A percentile compares a stretch with the other conserved stretches of the same genome.
Evolutionary conservation across 2,113 vertebrate genomes (phyloP).

Genomic region (Saguinus imperator): DNA sequence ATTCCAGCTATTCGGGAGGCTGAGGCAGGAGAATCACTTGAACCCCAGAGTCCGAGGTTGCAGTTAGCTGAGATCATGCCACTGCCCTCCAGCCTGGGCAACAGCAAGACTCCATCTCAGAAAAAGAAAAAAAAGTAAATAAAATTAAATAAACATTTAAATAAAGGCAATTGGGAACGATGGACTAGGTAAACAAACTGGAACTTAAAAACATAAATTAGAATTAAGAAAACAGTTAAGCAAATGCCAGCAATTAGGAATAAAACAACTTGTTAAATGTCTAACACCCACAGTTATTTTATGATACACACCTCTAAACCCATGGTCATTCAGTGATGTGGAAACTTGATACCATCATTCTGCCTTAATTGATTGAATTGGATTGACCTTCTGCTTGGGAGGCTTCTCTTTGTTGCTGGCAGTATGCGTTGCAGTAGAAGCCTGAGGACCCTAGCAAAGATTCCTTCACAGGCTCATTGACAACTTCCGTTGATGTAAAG

Average conservation of each 20-base stretch:
- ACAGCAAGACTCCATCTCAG: no score
- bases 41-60: no score
- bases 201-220: conserved; percentile 78
- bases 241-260: conserved; percentile 75
- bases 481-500: conserved; percentile 51
- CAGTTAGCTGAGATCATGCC: no score
- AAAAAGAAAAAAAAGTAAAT: conserved; percentile 66
- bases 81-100: no score
- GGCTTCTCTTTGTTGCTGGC: conserved; percentile 44
- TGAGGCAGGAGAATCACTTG: no score
- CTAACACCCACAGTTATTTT: conserved; percentile 45
- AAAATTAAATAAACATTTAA: conserved; percentile 79
- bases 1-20: no score
- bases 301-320: conserved; percentile 55
- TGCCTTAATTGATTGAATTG: conserved; percentile 45
- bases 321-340: conserved; percentile 48
- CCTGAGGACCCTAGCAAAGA: conserved; percentile 24
- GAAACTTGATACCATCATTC: conserved; percentile 58
- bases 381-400: conserved; percentile 45
- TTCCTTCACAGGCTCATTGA: conserved; percentile 40
- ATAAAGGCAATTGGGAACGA: conserved; percentile 78
- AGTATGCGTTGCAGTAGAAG: conserved; percentile 47
- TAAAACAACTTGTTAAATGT: conserved; percentile 73
- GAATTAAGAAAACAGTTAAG: conserved; percentile 78
- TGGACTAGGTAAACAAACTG: conserved; percentile 73